These are phyloP conservation scores for Sebastes trivittatus DNA, from an alignment of 2,797 vertebrate species.

Conservation along the genomic window DNA sequence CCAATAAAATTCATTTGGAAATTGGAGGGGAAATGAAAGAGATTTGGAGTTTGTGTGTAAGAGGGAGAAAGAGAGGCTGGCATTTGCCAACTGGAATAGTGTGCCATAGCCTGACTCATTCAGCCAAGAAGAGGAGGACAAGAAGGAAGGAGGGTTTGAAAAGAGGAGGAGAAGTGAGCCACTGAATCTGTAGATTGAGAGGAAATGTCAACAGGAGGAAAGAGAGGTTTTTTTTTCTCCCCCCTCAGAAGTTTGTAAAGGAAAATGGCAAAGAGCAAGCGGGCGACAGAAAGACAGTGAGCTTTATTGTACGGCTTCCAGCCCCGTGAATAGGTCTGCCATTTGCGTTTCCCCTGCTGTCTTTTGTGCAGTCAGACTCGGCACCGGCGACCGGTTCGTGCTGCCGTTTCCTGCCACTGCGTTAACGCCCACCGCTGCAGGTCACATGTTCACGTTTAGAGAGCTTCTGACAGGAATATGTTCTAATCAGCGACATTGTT, in stretches of 20 bases:
- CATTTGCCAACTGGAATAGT: slow-evolving; percentile 54
- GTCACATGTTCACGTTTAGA: neutral
- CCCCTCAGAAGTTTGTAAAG: slow-evolving; percentile 38
- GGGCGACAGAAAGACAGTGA: slow-evolving; percentile 31
- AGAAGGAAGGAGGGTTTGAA: slow-evolving; percentile 8
- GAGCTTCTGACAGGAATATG: neutral
- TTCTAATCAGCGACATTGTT: neutral
- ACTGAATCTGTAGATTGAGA: slow-evolving; percentile 36
- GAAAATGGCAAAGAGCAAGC: slow-evolving; percentile 50
- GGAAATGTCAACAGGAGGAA: slow-evolving; percentile 61
- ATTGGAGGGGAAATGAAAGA: slow-evolving; percentile 39
- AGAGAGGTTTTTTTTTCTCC: slow-evolving; percentile 6
- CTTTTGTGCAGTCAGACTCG: slow-evolving; percentile 36
- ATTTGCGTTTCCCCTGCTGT: slow-evolving; percentile 36
- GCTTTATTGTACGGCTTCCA: slow-evolving; percentile 52
- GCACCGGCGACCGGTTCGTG: neutral
- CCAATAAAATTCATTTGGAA: slow-evolving; percentile 49
- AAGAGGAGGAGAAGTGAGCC: slow-evolving; percentile 6
- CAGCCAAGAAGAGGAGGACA: slow-evolving; percentile 41
- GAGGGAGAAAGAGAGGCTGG: slow-evolving; percentile 28
- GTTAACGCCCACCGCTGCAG: neutral
- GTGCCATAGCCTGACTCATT: slow-evolving; percentile 33
- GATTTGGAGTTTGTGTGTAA: slow-evolving; percentile 37
- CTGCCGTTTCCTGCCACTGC: slow-evolving; percentile 15
- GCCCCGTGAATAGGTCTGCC: slow-evolving; percentile 35